phyloP scores from a whole-genome alignment of 2,888 invertebrate genomes.

The Ochropleura plecta region DNA sequence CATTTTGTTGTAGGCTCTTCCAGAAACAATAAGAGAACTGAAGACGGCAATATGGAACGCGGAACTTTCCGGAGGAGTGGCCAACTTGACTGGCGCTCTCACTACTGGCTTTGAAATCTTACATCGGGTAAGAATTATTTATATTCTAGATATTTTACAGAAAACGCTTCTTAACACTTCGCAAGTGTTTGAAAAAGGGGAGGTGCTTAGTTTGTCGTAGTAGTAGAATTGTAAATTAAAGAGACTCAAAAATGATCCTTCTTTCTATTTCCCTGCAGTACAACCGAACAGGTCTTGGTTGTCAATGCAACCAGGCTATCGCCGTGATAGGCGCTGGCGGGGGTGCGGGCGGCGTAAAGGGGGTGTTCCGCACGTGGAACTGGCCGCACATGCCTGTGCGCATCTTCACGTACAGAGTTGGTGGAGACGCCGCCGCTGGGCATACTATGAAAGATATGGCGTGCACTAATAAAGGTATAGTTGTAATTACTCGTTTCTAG shows the following conservation, averaged over 20 bases:
- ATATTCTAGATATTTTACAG: background rate
- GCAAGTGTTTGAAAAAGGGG: background rate
- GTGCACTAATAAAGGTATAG: constrained; percentile 97
- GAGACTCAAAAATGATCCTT: background rate
- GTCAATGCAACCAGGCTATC: constrained; percentile 99
- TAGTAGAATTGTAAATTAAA: background rate
- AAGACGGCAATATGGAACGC: constrained; percentile 94
- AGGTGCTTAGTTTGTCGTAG: background rate
- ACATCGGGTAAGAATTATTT: constrained; percentile 92
- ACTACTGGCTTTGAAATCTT: constrained; percentile 97
- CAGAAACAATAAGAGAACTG: constrained; percentile 95
- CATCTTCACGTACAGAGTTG: constrained; percentile 98
- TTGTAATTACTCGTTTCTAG: background rate
- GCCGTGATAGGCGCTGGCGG: constrained; percentile 99
- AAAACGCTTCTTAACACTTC: too few relatives aligned
- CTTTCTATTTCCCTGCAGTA: constrained; percentile 88
- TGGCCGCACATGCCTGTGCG: constrained; percentile 98
- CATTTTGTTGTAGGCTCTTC: constrained; percentile 92
- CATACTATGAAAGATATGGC: constrained; percentile 98
- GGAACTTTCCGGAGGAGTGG: constrained; percentile 93
- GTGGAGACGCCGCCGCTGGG: constrained; percentile 97
- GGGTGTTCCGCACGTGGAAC: constrained; percentile 94
- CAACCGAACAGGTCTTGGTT: constrained; percentile 95
- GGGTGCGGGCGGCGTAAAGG: constrained; percentile 93
- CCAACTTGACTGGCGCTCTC: constrained; percentile 98